Evolutionary conservation across 92 coral and sea anemone species (phyloP), one percentile per base, ranked within the genome.

Genomic region (Zoanthus sociatus): DNA sequence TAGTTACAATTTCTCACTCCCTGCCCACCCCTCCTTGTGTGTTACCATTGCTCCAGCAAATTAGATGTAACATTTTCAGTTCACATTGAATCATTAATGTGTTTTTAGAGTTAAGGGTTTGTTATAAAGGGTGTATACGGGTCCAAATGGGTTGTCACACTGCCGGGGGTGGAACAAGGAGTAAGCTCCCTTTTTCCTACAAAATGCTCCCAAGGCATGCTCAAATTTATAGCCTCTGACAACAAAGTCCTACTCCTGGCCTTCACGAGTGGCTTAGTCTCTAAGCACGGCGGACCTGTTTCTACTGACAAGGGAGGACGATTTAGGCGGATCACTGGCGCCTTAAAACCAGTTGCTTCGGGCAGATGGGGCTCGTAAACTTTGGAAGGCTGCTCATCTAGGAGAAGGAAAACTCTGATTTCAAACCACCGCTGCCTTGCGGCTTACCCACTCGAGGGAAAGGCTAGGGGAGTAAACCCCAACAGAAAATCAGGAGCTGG

Each of bases 401-500:
- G 53, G 53, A 48, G 53, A 48, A 48, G 53, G 53, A 9, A 48
- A 48, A 48, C 53, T 48, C 53, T 48, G 53, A 48, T 48, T 48
- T 48, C 53, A 48, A 48, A 48, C 53, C 54, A 18, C 73, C 20
- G 33, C 33, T 67, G 73, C 18, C 26, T 67, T 67, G 73, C 33
- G 73, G 73, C 18, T 30, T 42, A 70, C 75, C 75, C 75, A 20
- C 75, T 71, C 63, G 75, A 33, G 31, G 82, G 75, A 71, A 71
- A 71, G 44, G 75, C 75, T 71, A 71, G 48, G 75, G 75, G 75
- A 71, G 75, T 71, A 31, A 31, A 67, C 73, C 32, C 73, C 33
- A 10, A 67, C 73, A 67, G 73, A 67, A 67, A 67, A 67, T 7
- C 73, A 7, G 73, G 73, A 67, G 73, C 72, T 51, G 73, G 73